These are phyloP conservation scores for Tipula unca DNA, from an alignment of 2,888 invertebrate genomes.

Conservation along the genomic window DNA sequence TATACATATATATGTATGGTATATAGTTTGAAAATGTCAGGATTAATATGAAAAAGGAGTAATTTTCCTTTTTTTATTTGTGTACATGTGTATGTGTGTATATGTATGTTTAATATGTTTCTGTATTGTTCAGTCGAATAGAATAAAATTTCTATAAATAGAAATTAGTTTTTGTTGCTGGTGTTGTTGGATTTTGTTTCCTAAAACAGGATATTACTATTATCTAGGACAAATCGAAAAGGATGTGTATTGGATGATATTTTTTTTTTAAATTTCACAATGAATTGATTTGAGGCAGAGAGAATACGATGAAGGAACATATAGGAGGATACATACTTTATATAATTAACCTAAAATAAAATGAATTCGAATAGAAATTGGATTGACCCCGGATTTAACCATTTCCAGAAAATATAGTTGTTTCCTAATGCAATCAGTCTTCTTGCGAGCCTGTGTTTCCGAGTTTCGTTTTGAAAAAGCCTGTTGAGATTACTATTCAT, in stretches of 20 bases:
- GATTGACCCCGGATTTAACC: not conserved
- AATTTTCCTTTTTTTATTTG: not conserved
- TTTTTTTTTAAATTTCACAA: not conserved
- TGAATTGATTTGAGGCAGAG: not conserved
- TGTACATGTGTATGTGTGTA: not conserved
- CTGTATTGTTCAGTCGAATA: not conserved
- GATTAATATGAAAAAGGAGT: not conserved
- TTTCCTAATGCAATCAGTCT: too few relatives aligned
- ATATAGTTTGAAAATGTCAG: not conserved
- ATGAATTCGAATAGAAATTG: not conserved
- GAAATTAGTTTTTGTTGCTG: not conserved
- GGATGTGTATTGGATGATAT: not conserved
- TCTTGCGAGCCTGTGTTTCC: too few relatives aligned
- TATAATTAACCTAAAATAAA: not conserved
- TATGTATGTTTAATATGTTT: not conserved
- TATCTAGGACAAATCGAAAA: not conserved
- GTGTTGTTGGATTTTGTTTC: too few relatives aligned
- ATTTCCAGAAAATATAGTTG: too few relatives aligned
- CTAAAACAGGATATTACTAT: not conserved
- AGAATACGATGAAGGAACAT: not conserved
- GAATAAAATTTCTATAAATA: not conserved
- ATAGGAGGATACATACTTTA: not conserved
- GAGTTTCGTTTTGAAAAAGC: too few relatives aligned
- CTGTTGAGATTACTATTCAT: too few relatives aligned
- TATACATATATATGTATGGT: too few relatives aligned